Conservation (phyloP, 2,113 vertebrate genomes). For the Hydropotes inermis region DNA sequence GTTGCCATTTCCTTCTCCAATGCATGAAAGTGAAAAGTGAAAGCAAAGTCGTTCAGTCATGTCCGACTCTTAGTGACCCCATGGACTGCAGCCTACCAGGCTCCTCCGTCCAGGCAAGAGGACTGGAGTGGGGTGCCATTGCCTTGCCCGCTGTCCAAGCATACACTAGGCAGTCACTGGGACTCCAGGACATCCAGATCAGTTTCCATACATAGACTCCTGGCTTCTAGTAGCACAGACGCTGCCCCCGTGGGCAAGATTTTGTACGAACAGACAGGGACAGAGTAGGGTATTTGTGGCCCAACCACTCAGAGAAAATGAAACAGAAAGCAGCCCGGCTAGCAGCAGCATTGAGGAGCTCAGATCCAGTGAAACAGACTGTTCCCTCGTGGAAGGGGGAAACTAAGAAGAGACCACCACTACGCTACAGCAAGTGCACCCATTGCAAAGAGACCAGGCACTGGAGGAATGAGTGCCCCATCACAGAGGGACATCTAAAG, state of each 20-base stretch:
- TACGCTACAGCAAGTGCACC: rapidly evolving
- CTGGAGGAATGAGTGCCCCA: neutral
- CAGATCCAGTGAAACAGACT: neutral
- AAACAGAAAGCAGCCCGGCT: neutral
- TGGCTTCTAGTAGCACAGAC: neutral
- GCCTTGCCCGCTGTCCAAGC: neutral
- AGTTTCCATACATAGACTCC: neutral
- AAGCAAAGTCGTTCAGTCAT: too few relatives aligned
- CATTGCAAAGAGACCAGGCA: neutral
- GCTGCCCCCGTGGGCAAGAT: neutral
- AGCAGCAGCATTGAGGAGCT: neutral
- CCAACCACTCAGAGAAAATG: neutral
- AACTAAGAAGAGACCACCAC: neutral
- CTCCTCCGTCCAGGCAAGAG: too few relatives aligned
- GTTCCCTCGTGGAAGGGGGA: neutral
- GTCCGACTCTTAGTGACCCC: too few relatives aligned
- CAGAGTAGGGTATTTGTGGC: neutral
- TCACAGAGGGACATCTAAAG: neutral
- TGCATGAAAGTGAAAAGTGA: too few relatives aligned
- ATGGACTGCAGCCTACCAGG: too few relatives aligned
- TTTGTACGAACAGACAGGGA: neutral
- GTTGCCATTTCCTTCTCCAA: too few relatives aligned
- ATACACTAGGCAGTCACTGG: neutral
- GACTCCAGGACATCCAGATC: neutral
- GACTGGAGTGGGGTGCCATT: too few relatives aligned